These are phyloP conservation scores for Fulica atra DNA, from an alignment of 2,113 vertebrate species.

Conservation along the genomic window DNA sequence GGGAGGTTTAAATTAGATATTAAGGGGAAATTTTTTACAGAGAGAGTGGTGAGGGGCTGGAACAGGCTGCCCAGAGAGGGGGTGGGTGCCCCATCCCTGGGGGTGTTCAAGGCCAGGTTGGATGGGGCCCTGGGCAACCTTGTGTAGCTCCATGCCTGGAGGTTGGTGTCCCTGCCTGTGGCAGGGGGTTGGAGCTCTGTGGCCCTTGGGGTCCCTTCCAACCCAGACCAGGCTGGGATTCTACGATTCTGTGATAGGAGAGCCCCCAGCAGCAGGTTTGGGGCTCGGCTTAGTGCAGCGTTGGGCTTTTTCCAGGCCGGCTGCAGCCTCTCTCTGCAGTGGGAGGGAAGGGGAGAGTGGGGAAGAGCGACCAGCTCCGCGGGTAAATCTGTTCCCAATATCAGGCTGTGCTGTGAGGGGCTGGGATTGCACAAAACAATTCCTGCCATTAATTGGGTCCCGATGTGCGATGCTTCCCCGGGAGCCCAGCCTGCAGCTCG, in stretches of 20 bases:
- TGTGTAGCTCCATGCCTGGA: no score
- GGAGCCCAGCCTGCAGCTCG: not conserved
- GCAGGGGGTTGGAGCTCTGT: no score
- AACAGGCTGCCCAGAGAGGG: no score
- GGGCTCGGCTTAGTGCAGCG: conserved; percentile 44
- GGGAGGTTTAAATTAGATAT: no score
- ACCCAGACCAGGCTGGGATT: no score
- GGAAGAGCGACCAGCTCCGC: not conserved
- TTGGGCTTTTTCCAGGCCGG: conserved; percentile 67
- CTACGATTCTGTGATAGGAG: not conserved
- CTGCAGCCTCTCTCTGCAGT: conserved; percentile 63
- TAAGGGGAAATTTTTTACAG: no score
- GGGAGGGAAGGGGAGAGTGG: not conserved
- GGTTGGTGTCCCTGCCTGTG: no score
- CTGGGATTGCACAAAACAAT: conserved; percentile 49
- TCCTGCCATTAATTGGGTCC: conserved; percentile 51
- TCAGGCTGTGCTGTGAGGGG: conserved; percentile 66
- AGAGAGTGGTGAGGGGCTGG: no score
- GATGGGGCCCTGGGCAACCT: no score
- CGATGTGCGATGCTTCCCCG: conserved; percentile 6
- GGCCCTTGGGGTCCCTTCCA: no score
- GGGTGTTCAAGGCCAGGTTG: no score
- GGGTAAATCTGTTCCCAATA: conserved; percentile 79
- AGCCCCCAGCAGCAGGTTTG: not conserved
- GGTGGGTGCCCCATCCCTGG: no score